Base-by-base conservation (phyloP, 2,113 vertebrate genomes). In the Rhipidura dahli region DNA sequence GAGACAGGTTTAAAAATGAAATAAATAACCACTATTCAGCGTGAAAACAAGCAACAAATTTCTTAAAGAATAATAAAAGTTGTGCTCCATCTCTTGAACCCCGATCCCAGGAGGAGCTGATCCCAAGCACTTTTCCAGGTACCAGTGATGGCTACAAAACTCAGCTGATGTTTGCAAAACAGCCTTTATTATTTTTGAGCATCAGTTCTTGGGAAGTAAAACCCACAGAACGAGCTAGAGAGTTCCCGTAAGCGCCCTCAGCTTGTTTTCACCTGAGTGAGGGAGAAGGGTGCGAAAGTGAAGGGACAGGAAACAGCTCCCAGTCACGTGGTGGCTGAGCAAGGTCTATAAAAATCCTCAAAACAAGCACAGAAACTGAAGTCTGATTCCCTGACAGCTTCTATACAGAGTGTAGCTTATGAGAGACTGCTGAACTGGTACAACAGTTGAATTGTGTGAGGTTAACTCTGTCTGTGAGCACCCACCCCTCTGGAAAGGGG, bases 161-260 rank as follows among this genome's bases (percentile, higher is more conserved):
- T 69, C 69, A 64, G 23, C 9, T 81, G 30, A 73, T 0, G 2
- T 75, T 95, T 81, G 72, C 26, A 75, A 89, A 88, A 78, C 35
- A 30, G 13, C 3, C 0, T 96, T 97, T 97, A 90, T 95, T 96
- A n/a, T 92, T 45, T 20, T 14, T 31, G 69, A 92, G 83, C 94
- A 76, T 75, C 39, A 13, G 1, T 17, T 92, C 76, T 70, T 30
- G 16, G 33, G 60, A 81, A 56, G 26, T 23, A 81, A 80, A 81
- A 54, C 54, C 84, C 23, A 15, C n/a, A 78, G 80, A 77, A 53
- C 5, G 33, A 78, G 68, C 64, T 83, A 6, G 51, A 13, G 13
- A 20, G 20, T 64, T 88, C 51, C 64, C 1, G 2, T 33, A 83
- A 82, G 59, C 13, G 35, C 44, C 30, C 81, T 83, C 23, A 9